Conservation (phyloP, 2,888 invertebrate genomes). For the Meghimatium bilineatum region DNA sequence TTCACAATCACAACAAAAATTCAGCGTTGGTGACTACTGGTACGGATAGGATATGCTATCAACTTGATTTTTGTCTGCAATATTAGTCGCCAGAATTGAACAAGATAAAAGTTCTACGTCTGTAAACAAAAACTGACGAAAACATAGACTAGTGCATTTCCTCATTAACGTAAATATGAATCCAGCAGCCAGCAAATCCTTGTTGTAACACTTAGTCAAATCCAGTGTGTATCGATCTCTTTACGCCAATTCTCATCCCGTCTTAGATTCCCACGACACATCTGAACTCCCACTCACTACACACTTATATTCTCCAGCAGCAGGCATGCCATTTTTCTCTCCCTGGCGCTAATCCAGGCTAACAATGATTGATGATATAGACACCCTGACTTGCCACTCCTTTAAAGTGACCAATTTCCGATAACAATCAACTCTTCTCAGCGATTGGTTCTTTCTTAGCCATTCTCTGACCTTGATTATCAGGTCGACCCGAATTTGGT, state of each 20-base stretch:
- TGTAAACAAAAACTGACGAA: too few relatives aligned
- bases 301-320: constrained; percentile 3
- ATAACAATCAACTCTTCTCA: constrained; percentile 36
- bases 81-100: too few relatives aligned
- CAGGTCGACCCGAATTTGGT: constrained; percentile 24
- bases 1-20: too few relatives aligned
- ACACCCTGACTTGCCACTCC: constrained; percentile 24
- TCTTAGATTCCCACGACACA: constrained; percentile 18
- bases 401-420: constrained; percentile 45
- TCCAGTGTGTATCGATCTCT: neutral
- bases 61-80: too few relatives aligned
- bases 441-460: constrained; percentile 35
- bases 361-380: constrained; percentile 42
- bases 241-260: neutral
- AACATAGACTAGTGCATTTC: too few relatives aligned
- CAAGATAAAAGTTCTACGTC: too few relatives aligned
- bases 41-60: too few relatives aligned
- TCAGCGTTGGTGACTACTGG: too few relatives aligned
- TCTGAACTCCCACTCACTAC: neutral
- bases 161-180: too few relatives aligned
- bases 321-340: constrained; percentile 23
- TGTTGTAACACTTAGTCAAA: neutral
- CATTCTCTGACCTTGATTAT: constrained; percentile 24
- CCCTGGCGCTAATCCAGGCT: constrained; percentile 34
- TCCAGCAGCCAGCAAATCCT: neutral